Evolutionary conservation across 2,113 vertebrate species (phyloP), one percentile per base, ranked within the genome.

Genomic region (Lichenostomus cassidix): DNA sequence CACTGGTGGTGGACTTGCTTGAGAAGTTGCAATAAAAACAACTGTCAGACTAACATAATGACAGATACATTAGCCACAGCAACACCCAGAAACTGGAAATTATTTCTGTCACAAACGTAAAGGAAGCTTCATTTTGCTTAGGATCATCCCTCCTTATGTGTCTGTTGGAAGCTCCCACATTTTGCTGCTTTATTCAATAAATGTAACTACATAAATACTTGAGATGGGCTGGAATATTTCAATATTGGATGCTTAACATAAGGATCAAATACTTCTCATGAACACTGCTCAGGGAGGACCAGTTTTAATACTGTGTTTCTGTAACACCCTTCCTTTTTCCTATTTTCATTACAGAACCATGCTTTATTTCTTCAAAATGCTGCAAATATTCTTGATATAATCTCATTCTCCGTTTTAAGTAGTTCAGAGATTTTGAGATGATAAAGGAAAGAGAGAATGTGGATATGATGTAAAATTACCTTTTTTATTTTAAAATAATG

Each of bases 1-100:
- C 90, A 93, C 93, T 90, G 86, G 13, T 90, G 64, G 60, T 90
- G 95, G 92, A 89, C 95, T 80, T 77, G 56, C 76, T 89, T 83
- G 76, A 93, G 75, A 93, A 59, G 86, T 83, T 85, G 50, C 78
- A 83, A 70, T 77, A 33, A 86, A 80, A 95, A 78, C 55, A 77
- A 47, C 47, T 71, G 69, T 84, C 60, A 88, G 68, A 60, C 47
- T 74, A 47, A 67, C 31, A 37, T 76, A 19, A 19, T 75, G 85
- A 67, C 37, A 33, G 85, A 81, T 74, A n/a, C 23, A 39, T 53
- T 84, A 87, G 42, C 92, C 58, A 42, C 76, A 69, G 56, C 44
- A 71, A 53, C 64, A 75, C 15, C 56, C 78, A 86, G 49, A 49
- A 64, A 50, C 37, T 86, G 60, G 55, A 37, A 89, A 41, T 93